Base-by-base conservation (phyloP, 2,888 invertebrate species). In the Rotaria sp. region DNA sequence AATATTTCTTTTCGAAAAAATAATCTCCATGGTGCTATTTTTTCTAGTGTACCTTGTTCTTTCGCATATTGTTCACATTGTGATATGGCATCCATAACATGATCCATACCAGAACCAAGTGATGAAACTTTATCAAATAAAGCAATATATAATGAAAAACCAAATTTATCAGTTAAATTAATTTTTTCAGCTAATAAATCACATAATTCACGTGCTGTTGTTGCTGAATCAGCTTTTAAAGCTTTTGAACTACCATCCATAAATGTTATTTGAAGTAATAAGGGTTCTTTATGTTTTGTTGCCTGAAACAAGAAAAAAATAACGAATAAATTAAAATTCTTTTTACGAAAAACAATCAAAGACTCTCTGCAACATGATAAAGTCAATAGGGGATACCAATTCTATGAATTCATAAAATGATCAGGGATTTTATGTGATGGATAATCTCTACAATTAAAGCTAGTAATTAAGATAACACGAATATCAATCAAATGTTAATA, bases 21-120 rank as follows among this genome's bases (percentile, higher is more conserved):
- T 87, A 97, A 92, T 88, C 98, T 93, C 99, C 99, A 99, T 0
- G 98, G 98, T 1, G 98, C 98, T 91, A 97, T 98, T 86, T 97
- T 93, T 91, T 98, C 98, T 91, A 96, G 96, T 0, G 97, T 96
- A 1, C 98, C 98, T 92, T 98, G 97, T 91, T 99, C 99, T 92
- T 98, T 99, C 41, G 98, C 98, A 90, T 98, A 99, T 90, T 99
- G 99, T 90, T 99, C 99, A 91, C 99, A 99, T 91, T 99, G 98
- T 0, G 97, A 97, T 90, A 99, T 98, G 41, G 99, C 99, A 92
- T 99, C 99, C 97, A 99, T 97, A 0, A 99, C 98, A 91, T 99
- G 98, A 91, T 99, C 99, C 2, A 96, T 96, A 24, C 98, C 98
- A 90, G 97, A 96, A 21, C 99, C 99, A 86, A 99, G 92, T 0